Percentiles rank a stretch among this genome's conserved stretches.
Conservation (phyloP, 2,888 invertebrate genomes). For the Micoletzkya japonica region DNA sequence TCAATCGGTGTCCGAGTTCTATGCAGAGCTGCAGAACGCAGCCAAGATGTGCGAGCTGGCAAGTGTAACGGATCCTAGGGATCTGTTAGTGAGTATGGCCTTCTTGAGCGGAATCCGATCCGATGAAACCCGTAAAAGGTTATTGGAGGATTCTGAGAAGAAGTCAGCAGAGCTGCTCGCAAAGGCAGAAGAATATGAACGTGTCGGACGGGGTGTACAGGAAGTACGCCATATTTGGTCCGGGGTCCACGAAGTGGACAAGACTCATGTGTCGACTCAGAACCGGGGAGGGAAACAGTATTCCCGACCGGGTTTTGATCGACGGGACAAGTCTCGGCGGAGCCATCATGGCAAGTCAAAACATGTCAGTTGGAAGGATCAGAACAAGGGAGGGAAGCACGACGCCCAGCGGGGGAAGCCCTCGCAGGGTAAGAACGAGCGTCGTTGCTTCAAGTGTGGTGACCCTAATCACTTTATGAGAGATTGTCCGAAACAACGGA, state of each 20-base stretch:
- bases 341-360: no score
- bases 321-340: no score
- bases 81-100: not conserved
- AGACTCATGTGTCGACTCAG: no score
- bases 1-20: conserved; percentile 5
- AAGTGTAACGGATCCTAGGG: not conserved
- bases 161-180: not conserved
- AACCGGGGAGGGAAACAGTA: no score
- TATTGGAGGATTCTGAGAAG: conserved; percentile 1
- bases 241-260: not conserved
- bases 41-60: conserved; percentile 15
- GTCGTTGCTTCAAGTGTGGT: no score
- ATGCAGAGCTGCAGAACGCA: not conserved
- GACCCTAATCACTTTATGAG: no score
- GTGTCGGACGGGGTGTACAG: conserved; percentile 3
- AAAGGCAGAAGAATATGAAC: conserved; percentile 9
- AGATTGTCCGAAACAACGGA: no score
- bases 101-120: conserved; percentile 16
- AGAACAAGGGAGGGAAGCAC: no score
- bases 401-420: no score
- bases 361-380: no score
- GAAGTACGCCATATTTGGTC: not conserved
- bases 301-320: no score
- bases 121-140: not conserved
- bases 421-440: no score